Evolutionary conservation across 2,888 invertebrate species (phyloP), one percentile per base, ranked within the genome.

Genomic region (Drosophila paramelanica): DNA sequence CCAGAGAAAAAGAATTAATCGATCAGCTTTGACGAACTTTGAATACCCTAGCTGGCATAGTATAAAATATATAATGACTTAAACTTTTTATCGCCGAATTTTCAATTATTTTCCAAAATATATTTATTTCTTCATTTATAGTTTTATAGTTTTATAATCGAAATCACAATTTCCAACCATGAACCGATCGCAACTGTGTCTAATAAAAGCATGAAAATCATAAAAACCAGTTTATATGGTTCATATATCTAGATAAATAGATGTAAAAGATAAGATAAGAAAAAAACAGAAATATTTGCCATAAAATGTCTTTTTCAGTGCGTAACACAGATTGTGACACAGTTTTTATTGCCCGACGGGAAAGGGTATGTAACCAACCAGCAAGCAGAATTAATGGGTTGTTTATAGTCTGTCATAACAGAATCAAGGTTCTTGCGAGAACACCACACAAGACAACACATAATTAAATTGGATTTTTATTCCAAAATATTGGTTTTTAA

Each of bases 381-480:
- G n/a, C 14, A 27, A 5, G 36, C 33, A 38, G 14, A 14, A 57
- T 57, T 31, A 31, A 46, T 47, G 41, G 23, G n/a, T 45, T 65
- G 46, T 52, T 65, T 51, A 64, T 47, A 14, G 49, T 39, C 38
- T 61, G 55, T 55, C 65, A 39, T 8, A 56, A 38, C 39, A 39
- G 45, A 36, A 55, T 56, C 75, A 75, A 72, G 67, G 71, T 50
- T 75, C 46, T 45, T 23, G 4, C 23, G 17, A n/a, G 31, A 64
- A 53, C 20, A 53, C 36, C 7, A 11, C 56, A 65, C 43, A 69
- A 25, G 38, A n/a, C 51, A 61, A 71, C 67, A 71, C 55, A 53
- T 71, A 71, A 67, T 75, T 64, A 64, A 57, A 67, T 59, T 49
- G 46, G 50, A 42, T 50, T 49, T 75, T 50, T 46, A 72, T 64